phyloP scores from a whole-genome alignment of 2,888 invertebrate genomes.

The Rhingia rostrata region DNA sequence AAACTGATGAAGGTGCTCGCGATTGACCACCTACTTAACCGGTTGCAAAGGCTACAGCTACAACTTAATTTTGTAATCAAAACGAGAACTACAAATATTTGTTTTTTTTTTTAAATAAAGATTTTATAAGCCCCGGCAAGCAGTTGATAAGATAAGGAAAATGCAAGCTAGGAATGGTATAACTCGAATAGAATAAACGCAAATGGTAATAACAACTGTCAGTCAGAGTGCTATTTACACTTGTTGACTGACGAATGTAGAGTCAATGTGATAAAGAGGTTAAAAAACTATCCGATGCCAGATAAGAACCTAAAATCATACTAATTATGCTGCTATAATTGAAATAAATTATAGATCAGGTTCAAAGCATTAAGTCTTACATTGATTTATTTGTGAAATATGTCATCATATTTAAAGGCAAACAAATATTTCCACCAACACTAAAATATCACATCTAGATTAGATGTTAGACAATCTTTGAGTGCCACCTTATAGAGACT shows the following conservation, averaged over 20 bases:
- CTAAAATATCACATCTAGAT: too few species aligned
- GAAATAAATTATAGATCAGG: too few species aligned
- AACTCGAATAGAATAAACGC: neutral
- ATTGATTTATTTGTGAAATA: too few species aligned
- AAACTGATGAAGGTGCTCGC: slow-evolving; percentile 26
- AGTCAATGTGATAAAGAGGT: slow-evolving; percentile 3
- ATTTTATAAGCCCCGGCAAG: slow-evolving; percentile 16
- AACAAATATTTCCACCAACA: too few species aligned
- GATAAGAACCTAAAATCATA: neutral
- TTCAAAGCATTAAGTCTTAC: too few species aligned
- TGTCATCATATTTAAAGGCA: too few species aligned
- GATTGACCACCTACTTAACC: slow-evolving; percentile 25
- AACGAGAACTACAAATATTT: slow-evolving; percentile 29
- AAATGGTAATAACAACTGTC: slow-evolving; percentile 8
- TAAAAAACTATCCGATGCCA: neutral
- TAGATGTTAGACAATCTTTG: too few species aligned
- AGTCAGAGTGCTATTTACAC: neutral
- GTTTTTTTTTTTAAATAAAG: slow-evolving; percentile 7
- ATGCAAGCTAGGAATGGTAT: slow-evolving; percentile 5
- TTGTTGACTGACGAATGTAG: neutral
- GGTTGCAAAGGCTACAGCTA: slow-evolving; percentile 25
- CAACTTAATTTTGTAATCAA: slow-evolving; percentile 1
- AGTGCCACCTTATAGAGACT: too few species aligned
- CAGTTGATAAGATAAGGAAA: slow-evolving; percentile 37
- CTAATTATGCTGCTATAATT: neutral